Evolutionary conservation across 2,888 invertebrate genomes (phyloP).

Genomic region (Galeopsomyia nigrocyanea): DNA sequence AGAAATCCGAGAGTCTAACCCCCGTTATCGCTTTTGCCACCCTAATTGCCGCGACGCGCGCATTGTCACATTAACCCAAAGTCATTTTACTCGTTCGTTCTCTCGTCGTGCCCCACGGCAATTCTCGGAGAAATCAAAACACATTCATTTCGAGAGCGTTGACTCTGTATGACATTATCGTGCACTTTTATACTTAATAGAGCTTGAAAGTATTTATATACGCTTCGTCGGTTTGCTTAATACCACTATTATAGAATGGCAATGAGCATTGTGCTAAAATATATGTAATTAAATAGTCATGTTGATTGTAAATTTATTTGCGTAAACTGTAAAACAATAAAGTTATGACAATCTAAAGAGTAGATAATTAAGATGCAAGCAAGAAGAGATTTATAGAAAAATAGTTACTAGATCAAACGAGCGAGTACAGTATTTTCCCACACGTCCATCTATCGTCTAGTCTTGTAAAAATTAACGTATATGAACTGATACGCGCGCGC

Average conservation of each 20-base stretch:
- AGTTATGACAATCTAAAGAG: no score
- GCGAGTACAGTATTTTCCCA: conserved; percentile 52
- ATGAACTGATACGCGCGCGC: conserved; percentile 51
- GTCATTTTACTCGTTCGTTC: conserved; percentile 27
- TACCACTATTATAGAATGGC: not conserved
- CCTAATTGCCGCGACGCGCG: conserved; percentile 49
- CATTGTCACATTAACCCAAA: conserved; percentile 43
- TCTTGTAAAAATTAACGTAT: conserved; percentile 7
- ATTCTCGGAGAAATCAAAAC: conserved; percentile 22
- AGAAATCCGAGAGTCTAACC: conserved; percentile 43
- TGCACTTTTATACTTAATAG: not conserved
- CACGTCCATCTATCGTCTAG: conserved; percentile 42
- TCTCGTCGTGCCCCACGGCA: conserved; percentile 5
- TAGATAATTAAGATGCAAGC: no score
- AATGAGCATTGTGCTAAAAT: not conserved
- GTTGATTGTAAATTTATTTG: not conserved
- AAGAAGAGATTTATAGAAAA: no score
- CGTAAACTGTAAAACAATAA: no score
- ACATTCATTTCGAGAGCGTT: conserved; percentile 5
- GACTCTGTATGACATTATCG: not conserved
- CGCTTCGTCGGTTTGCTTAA: not conserved
- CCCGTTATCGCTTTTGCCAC: conserved; percentile 55
- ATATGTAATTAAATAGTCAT: not conserved
- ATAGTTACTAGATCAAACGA: no score
- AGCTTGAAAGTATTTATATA: not conserved